Base-by-base conservation (phyloP, 2,797 vertebrate species). In the Gymnopithys bicolor region DNA sequence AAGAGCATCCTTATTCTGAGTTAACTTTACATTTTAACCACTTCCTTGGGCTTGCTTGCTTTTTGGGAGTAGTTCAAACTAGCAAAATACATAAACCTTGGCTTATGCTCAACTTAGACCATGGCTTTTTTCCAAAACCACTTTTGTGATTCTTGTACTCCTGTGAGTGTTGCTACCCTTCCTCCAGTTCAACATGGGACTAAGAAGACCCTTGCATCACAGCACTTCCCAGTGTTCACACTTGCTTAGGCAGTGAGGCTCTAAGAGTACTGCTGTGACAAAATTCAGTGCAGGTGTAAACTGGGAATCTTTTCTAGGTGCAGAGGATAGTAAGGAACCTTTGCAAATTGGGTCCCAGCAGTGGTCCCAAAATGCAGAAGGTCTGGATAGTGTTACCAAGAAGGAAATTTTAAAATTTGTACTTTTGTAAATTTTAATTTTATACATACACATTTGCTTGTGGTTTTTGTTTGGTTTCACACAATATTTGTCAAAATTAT, bases 341-440 rank as follows among this genome's bases (percentile, higher is more conserved):
- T 49, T 77, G 22, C 19, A 88, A 48, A 67, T 16, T 3, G 11
- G 13, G 7, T 52, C 32, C 23, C 12, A 69, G 63, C 14, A 53
- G 6, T 8, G 22, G 13, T 59, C n/a, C 17, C 10, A 32, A 43
- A 43, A 63, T 11, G 14, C 0, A 0, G 33, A 68, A 32, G 4
- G 5, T 80, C 24, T 84, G 8, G 19, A 22, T 81, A 4, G 21
- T 60, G 3, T 70, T 77, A 71, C 16, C 0, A 0, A 74, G 53
- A 67, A 5, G 23, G 37, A 71, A 81, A 78, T 19, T 10, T 27
- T 43, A 14, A 14, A 18, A 35, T 77, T 3, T 52, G 3, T 33
- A 5, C 85, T 81, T 71, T 68, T 39, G 10, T 14, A 56, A 62
- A 43, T 58, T 80, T 53, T 64, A 3, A 19, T 77, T 80, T 87